These are phyloP conservation scores for Pseudomugil gertrudae DNA, from an alignment of 2,797 vertebrate species.

Conservation along the genomic window DNA sequence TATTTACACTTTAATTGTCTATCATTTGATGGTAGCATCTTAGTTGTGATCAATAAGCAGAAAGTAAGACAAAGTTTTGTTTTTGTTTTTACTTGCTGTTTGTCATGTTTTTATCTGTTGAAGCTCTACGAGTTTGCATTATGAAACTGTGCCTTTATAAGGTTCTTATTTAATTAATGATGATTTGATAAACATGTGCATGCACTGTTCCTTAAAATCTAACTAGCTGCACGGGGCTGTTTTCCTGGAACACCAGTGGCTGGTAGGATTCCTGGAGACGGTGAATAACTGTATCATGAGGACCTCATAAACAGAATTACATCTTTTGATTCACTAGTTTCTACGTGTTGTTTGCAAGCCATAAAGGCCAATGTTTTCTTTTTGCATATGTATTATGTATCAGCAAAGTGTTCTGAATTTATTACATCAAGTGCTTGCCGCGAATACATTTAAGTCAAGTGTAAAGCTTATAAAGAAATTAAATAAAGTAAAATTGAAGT, in stretches of 20 bases:
- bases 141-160: neutral
- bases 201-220: neutral
- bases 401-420: slow-evolving; percentile 1
- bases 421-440: neutral
- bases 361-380: neutral
- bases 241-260: slow-evolving; percentile 6
- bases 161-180: slow-evolving; percentile 10
- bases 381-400: slow-evolving; percentile 12
- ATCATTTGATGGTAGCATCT: neutral
- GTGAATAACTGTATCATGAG: slow-evolving; percentile 29
- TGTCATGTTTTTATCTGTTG: slow-evolving; percentile 1
- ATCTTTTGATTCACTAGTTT: slow-evolving; percentile 17
- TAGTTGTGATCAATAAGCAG: neutral
- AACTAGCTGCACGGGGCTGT: neutral
- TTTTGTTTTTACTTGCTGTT: neutral
- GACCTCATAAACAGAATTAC: slow-evolving; percentile 22
- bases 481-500: neutral
- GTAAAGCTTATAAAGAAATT: neutral
- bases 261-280: slow-evolving; percentile 14
- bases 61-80: neutral
- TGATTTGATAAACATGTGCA: slow-evolving; percentile 3
- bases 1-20: neutral
- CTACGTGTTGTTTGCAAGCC: slow-evolving; percentile 13
- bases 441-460: neutral
- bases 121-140: neutral